Conservation (phyloP, 2,888 invertebrate genomes). For the Mesoligia furuncula region DNA sequence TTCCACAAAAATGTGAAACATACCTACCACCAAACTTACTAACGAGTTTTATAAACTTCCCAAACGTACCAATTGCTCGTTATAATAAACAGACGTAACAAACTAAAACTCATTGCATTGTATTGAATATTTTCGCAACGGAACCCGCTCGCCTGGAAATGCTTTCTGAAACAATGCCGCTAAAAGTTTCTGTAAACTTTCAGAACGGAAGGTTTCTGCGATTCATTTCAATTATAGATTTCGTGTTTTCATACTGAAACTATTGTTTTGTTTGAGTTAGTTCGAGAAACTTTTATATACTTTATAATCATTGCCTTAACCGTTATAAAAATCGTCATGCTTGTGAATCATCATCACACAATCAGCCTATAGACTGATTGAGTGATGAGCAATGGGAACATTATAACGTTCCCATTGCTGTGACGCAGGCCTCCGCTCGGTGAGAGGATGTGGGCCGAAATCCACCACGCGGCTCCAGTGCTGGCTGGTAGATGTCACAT, state of each 20-base stretch:
- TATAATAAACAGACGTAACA: slow-evolving; percentile 21
- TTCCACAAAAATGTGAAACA: background rate
- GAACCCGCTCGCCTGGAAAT: slow-evolving; percentile 17
- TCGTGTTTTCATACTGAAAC: slow-evolving; percentile 20
- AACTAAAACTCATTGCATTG: slow-evolving; percentile 46
- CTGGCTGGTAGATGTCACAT: background rate
- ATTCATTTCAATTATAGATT: slow-evolving; percentile 34
- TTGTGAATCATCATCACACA: background rate
- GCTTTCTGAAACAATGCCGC: slow-evolving; percentile 23
- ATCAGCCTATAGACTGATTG: too few species aligned
- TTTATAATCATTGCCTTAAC: background rate
- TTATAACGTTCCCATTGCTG: background rate
- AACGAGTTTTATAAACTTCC: slow-evolving; percentile 42
- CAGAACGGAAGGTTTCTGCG: background rate
- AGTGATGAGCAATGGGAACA: too few species aligned
- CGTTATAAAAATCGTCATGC: background rate
- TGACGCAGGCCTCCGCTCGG: background rate
- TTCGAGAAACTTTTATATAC: background rate
- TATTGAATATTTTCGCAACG: slow-evolving; percentile 29
- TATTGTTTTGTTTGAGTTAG: slow-evolving; percentile 7
- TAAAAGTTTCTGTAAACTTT: slow-evolving; percentile 37
- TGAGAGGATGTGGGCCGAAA: background rate
- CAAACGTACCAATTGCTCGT: slow-evolving; percentile 15
- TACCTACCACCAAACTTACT: background rate
- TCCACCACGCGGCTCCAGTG: background rate